Conservation (phyloP, 2,113 vertebrate species). For the Isichthys henryi region DNA sequence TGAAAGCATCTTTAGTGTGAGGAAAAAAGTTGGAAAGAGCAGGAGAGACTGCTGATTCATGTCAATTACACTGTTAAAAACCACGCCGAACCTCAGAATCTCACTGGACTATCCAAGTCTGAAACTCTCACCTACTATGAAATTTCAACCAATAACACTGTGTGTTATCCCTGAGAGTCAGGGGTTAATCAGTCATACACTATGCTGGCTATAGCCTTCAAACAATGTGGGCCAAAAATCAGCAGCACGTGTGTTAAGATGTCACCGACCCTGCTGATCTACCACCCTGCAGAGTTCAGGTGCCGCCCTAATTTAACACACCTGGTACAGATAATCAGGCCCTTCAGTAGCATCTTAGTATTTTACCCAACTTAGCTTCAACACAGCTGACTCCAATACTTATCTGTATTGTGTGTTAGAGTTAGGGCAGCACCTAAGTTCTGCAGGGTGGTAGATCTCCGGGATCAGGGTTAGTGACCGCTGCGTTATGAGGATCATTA, state of each 20-base stretch:
- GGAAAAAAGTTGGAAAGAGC: background rate
- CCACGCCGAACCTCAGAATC: background rate
- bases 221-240: background rate
- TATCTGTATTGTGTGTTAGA: background rate
- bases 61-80: background rate
- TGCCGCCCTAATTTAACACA: background rate
- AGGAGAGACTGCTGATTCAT: background rate
- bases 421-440: background rate
- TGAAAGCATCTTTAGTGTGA: background rate
- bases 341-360: background rate
- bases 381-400: background rate
- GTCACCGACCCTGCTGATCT: background rate
- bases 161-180: background rate
- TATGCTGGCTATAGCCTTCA: background rate
- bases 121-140: background rate
- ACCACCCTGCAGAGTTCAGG: background rate
- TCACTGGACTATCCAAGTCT: background rate
- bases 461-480: background rate
- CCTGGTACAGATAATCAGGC: background rate
- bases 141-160: background rate
- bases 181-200: background rate
- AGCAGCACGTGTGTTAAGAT: background rate
- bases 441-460: background rate
- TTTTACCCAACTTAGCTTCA: background rate
- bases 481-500: background rate